These are phyloP conservation scores for Anoplopoma fimbria DNA, from an alignment of 2,113 vertebrate genomes.

Conservation along the genomic window DNA sequence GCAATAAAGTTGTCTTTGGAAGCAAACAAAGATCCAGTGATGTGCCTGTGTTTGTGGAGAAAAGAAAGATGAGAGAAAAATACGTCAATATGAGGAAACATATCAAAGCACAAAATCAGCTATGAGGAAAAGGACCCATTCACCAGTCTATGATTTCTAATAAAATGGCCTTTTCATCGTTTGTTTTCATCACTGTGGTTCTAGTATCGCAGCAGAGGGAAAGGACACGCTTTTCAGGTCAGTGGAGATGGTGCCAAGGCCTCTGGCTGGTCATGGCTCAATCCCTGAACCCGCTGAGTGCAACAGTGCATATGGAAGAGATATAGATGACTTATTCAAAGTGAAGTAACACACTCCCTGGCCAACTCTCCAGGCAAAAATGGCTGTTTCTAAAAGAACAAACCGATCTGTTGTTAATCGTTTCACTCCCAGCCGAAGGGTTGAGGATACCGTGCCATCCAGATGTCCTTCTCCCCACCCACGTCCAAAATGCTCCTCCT, in stretches of 20 bases:
- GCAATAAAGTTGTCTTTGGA: conserved; percentile 23
- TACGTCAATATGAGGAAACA: background rate
- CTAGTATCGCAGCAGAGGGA: background rate
- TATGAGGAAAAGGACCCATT: background rate
- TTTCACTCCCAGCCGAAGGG: background rate
- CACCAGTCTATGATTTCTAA: background rate
- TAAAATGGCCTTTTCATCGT: background rate
- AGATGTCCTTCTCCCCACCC: background rate
- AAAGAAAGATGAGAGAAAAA: conserved; percentile 11
- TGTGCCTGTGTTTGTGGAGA: background rate
- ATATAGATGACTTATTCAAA: background rate
- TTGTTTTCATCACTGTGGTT: background rate
- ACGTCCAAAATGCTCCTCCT: background rate
- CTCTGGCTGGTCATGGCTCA: background rate
- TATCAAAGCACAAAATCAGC: background rate
- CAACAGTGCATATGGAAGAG: conserved; percentile 4
- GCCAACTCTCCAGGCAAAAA: background rate
- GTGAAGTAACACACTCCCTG: background rate
- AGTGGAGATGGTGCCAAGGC: background rate
- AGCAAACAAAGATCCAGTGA: background rate
- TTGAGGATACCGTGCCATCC: background rate
- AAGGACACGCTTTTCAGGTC: background rate
- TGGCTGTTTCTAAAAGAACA: background rate
- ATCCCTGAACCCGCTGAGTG: conserved; percentile 15
- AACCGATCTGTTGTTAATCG: background rate